Evolutionary conservation across 2,797 vertebrate species (phyloP), one percentile per base, ranked within the genome.

Genomic region (Lates japonicus): DNA sequence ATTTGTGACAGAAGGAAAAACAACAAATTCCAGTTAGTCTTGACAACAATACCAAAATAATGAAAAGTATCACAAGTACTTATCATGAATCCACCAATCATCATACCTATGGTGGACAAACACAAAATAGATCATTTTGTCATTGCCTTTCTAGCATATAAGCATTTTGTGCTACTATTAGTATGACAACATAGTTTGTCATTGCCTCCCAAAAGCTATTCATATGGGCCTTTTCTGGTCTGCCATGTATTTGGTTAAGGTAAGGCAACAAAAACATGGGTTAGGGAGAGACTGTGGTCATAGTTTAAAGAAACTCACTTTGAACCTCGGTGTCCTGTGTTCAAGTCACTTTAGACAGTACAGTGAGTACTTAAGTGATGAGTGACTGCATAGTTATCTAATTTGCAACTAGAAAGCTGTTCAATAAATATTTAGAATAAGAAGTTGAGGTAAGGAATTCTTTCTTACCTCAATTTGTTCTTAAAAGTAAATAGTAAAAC

Each of bases 281-380:
- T 25, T 54, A 14, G 12, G 7, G 5, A 69, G 37, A 37, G 7
- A 22, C 11, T 11, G 39, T 46, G 8, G 19, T 25, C 37, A 60
- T 42, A 3, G 55, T 68, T 67, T 9, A 61, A 44, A 61, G 13
- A 75, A 46, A 61, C 19, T 35, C 19, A 52, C 10, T 41, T n/a
- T 25, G 4, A 48, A 48, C 17, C 19, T 48, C 48, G n/a, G 7
- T 49, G 48, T 46, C 44, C 17, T 2, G 44, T 46, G 44, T 51
- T 10, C 20, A n/a, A 22, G 49, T 31, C 29, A 57, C 16, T 33
- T 57, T 1, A 54, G 16, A 46, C 44, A 46, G 6, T n/a, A 49
- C 20, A n/a, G 7, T 49, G 20, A 49, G 20, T 20, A 9, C 1
- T 20, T 10, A 22, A 48, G 17, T 8, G 10, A 48, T 19, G 3